Base-by-base conservation (phyloP, 2,888 invertebrate species). In the Philonicus albiceps region DNA sequence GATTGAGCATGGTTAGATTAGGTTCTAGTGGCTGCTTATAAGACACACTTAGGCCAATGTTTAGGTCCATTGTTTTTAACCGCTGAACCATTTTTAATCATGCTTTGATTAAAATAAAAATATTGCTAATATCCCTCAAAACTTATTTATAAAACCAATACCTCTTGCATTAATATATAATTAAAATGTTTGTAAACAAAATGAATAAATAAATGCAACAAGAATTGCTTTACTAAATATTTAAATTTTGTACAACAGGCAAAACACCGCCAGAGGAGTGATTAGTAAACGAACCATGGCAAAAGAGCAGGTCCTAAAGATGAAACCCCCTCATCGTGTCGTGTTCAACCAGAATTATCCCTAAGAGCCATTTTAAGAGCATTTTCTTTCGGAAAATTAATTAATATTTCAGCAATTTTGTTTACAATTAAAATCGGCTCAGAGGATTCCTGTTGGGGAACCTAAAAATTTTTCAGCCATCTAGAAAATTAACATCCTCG, bases 341-440 rank as follows among this genome's bases (percentile, higher is more conserved):
- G 53, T 53, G n/a, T n/a, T 53, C 19, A 19, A 53, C 53, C 64
- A 64, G 64, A 22, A 64, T 22, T 64, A 64, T 64, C 64, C 64
- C 64, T 64, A 64, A 64, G 55, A 55, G 55, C 22, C 55, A 19
- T 55, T 55, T 22, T 55, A 55, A 55, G 64, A 64, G 64, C 64
- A 27, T 27, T 64, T 64, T 64, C 64, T 64, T 64, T 64, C 22
- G 64, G 11, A 64, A 64, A 64, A 64, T 64, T 22, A 64, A 64
- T 64, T 64, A 64, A 64, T 64, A 64, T 64, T 64, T 64, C 64
- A 64, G 64, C 19, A 64, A 64, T 64, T 64, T 64, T 64, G 64
- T 64, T 64, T 64, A 64, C 64, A 31, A 74, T 74, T 74, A 74
- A 74, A 74, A 74, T 64, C 64, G 74, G 34, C 74, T 74, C 74